phyloP scores from a whole-genome alignment of 2,797 vertebrate genomes.

The Smutsia temminckii region DNA sequence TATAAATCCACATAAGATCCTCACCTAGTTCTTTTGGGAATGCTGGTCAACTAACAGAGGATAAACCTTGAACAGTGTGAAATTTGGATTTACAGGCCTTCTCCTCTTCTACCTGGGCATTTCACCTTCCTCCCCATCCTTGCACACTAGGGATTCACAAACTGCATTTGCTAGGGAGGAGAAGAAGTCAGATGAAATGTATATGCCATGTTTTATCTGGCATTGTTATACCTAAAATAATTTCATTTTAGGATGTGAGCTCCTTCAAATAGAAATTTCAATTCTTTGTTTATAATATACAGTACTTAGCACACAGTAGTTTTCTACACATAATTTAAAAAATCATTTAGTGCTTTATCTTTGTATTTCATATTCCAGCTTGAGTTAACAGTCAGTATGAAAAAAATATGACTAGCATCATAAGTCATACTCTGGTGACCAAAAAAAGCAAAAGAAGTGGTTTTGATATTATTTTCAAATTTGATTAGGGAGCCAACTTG shows the following conservation, averaged over 20 bases:
- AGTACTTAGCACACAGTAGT: constrained; percentile 69
- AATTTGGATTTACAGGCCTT: constrained; percentile 42
- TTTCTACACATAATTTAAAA: constrained; percentile 44
- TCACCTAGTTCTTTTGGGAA: constrained; percentile 23
- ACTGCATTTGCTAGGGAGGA: background rate
- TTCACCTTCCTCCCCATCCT: background rate
- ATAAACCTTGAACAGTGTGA: background rate
- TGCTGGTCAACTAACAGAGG: constrained; percentile 19
- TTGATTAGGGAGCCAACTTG: background rate
- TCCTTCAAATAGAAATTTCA: constrained; percentile 51
- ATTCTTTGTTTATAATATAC: constrained; percentile 37
- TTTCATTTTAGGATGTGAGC: constrained; percentile 51
- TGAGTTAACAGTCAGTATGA: constrained; percentile 17
- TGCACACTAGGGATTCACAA: constrained; percentile 12
- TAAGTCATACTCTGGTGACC: constrained; percentile 39
- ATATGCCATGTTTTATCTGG: background rate
- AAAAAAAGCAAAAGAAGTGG: constrained; percentile 42
- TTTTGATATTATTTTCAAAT: constrained; percentile 44
- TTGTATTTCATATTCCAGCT: constrained; percentile 50
- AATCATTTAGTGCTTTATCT: constrained; percentile 37
- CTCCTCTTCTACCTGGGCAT: constrained; percentile 30
- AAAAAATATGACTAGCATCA: constrained; percentile 23
- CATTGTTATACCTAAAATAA: constrained; percentile 35
- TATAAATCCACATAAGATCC: constrained; percentile 31
- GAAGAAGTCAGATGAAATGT: constrained; percentile 40